Conservation (phyloP, 1,140 invertebrate species). For the Stegodyphus mimosarum region DNA sequence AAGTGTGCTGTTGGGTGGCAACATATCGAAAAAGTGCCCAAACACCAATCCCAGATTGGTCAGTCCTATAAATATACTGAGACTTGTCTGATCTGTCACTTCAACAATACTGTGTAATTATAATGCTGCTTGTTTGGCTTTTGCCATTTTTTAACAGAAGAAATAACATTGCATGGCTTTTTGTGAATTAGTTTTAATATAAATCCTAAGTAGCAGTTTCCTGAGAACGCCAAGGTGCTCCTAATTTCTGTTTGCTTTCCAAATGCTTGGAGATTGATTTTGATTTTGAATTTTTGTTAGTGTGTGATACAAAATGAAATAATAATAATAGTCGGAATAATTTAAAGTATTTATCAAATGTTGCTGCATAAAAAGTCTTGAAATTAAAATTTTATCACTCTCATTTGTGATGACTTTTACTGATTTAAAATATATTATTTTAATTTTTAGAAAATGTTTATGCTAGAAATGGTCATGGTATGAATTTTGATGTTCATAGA, state of each 20-base stretch:
- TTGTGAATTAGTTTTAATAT: background rate
- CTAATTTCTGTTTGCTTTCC: background rate
- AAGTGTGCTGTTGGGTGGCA: conserved; percentile 62
- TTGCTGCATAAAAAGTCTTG: no score
- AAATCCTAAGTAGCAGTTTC: background rate
- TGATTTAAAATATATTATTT: no score
- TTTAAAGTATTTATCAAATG: no score
- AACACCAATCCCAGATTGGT: conserved; percentile 57
- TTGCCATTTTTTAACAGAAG: conserved; percentile 24
- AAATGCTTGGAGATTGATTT: background rate
- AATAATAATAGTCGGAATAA: no score
- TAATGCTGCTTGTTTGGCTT: conserved; percentile 45
- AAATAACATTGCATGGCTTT: conserved; percentile 48
- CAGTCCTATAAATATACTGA: conserved; percentile 28
- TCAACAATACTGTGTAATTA: conserved; percentile 19
- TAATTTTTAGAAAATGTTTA: no score
- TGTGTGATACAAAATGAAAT: no score
- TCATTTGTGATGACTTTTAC: no score
- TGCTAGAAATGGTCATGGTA: no score
- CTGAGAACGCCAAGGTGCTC: background rate
- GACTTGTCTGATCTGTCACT: background rate
- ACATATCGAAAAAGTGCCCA: conserved; percentile 52
- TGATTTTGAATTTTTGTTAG: no score
- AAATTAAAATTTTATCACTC: no score
- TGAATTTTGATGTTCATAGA: no score